Evolutionary conservation across 2,113 vertebrate species (phyloP).

Genomic region (Atherinomorus stipes): DNA sequence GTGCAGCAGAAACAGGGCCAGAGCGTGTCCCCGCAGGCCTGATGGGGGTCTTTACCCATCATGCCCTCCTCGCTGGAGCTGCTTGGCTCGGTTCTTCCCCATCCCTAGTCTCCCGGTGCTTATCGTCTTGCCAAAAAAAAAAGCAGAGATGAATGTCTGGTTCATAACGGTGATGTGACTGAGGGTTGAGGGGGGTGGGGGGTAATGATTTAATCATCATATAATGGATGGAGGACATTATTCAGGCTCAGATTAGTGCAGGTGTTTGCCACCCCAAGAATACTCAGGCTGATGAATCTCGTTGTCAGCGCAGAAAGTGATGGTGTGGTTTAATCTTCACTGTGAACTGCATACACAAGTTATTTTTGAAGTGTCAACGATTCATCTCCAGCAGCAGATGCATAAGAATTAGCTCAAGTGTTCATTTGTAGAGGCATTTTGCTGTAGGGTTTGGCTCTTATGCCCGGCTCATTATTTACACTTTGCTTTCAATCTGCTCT

Average conservation of each 20-base stretch:
- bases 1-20: slow-evolving; percentile 12
- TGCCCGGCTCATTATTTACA: neutral
- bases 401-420: slow-evolving; percentile 42
- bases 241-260: slow-evolving; percentile 66
- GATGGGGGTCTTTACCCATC: slow-evolving; percentile 57
- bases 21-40: slow-evolving; percentile 22
- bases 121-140: slow-evolving; percentile 39
- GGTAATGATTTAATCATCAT: slow-evolving; percentile 70
- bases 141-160: slow-evolving; percentile 65
- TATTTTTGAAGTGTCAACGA: slow-evolving; percentile 45
- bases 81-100: slow-evolving; percentile 13
- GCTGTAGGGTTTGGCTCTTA: slow-evolving; percentile 1
- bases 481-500: neutral
- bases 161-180: slow-evolving; percentile 57
- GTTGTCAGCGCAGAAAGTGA: slow-evolving; percentile 56
- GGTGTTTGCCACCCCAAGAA: slow-evolving; percentile 66
- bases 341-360: slow-evolving; percentile 56
- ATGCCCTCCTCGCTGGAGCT: slow-evolving; percentile 36
- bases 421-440: slow-evolving; percentile 28
- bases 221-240: slow-evolving; percentile 76
- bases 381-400: slow-evolving; percentile 49
- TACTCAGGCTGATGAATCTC: slow-evolving; percentile 68
- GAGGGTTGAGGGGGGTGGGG: slow-evolving; percentile 23
- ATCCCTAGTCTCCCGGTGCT: slow-evolving; percentile 15
- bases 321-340: slow-evolving; percentile 58